Evolutionary conservation across 2,113 vertebrate species (phyloP), one percentile per base, ranked within the genome.

Genomic region (Hippocampus guttulatus): DNA sequence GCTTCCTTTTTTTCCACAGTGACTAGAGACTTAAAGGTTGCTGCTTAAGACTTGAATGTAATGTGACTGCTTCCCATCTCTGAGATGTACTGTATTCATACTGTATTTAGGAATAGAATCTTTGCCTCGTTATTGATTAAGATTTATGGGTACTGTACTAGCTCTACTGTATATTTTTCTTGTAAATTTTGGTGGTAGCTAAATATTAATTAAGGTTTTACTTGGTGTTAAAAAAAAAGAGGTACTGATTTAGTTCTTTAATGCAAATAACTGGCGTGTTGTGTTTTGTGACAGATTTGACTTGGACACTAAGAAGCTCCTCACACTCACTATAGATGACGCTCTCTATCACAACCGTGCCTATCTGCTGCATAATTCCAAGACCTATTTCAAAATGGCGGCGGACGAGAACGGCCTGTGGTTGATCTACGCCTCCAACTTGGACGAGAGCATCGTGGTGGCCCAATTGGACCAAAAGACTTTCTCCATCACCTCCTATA

Each of bases 321-420:
- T 88, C 68, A 88, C 74, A 0, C 89, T 98, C 73, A 69, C 58
- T 1, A 87, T 99, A 1, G 84, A 95, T 25, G 93, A 95, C 1
- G 94, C 96, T 33, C 80, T 96, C 14, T 88, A 95, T 86, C 92
- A 94, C 3, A 94, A 91, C 75, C 90, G 94, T 20, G 93, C 93
- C 74, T 99, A 99, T 83, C 92, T 98, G 80, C 94, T 98, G 60
- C 86, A 91, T 1, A 96, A 95, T 86, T 96, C 96, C 15, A 99
- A 98, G 91, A 97, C 96, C 0, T 99, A 99, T 81, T 99, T 98
- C 90, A 97, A 96, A 14, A 0, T 98, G n/a, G 94, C 95, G 1
- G 92, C 87, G 5, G 97, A 98, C 16, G 95, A 98, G 84, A 94
- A 94, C 30, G 93, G 94, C 2, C 77, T 99, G 52, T 99, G 97